Evolutionary conservation across 2,113 vertebrate genomes (phyloP).

Genomic region (Brachypteracias leptosomus): DNA sequence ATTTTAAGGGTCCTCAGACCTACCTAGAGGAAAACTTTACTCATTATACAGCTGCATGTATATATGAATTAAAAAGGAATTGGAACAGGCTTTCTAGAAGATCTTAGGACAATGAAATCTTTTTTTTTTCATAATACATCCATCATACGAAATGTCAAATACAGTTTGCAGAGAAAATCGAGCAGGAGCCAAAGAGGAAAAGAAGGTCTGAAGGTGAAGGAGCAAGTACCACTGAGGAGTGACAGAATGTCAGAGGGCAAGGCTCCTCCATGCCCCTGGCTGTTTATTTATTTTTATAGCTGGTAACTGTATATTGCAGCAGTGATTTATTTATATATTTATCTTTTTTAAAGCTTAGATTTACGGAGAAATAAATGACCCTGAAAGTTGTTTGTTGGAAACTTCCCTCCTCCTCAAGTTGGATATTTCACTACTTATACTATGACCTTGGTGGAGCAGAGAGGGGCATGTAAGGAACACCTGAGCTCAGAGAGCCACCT

Average conservation of each 20-base stretch:
- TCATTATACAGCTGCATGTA: not conserved
- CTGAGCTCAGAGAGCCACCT: not conserved
- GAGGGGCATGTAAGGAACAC: not conserved
- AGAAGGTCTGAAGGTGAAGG: constrained; percentile 25
- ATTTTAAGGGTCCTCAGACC: constrained; percentile 39
- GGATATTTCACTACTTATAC: not conserved
- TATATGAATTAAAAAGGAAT: not conserved
- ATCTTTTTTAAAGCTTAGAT: not conserved
- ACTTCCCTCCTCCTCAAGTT: not conserved
- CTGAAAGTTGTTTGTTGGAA: not conserved
- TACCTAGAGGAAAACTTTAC: not conserved
- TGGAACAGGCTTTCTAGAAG: not conserved
- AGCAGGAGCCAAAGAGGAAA: constrained; percentile 16
- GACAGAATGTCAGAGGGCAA: constrained; percentile 26
- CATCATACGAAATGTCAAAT: not conserved
- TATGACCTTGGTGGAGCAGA: not conserved
- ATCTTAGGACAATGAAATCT: not conserved
- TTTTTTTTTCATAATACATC: not conserved
- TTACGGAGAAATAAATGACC: not conserved
- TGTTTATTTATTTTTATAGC: constrained; percentile 23
- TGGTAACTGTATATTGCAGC: not conserved
- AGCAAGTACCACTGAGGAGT: not conserved
- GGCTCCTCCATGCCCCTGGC: not conserved
- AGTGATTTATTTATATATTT: not conserved
- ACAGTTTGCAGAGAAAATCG: constrained; percentile 10